phyloP scores from a whole-genome alignment of 2,888 invertebrate genomes.

The Lymantria dispar region DNA sequence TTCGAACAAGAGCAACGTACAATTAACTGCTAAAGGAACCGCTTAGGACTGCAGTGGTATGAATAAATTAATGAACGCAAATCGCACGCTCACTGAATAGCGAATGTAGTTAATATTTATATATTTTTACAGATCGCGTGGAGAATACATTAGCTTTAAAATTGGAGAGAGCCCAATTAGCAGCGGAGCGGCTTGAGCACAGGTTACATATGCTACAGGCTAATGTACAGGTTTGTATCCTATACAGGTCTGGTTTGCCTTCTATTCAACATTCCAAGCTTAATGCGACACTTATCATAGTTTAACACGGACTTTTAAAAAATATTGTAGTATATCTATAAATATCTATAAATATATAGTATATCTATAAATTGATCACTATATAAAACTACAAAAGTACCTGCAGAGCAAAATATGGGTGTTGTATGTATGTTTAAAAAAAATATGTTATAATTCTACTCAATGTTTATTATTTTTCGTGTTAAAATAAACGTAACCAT shows the following conservation, averaged over 20 bases:
- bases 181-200: conserved; percentile 74
- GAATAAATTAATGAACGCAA: conserved; percentile 47
- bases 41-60: conserved; percentile 37
- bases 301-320: no score
- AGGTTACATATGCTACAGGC: conserved; percentile 73
- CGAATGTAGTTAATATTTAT: conserved; percentile 38
- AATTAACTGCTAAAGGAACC: conserved; percentile 65
- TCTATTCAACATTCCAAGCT: no score
- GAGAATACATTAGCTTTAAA: conserved; percentile 71
- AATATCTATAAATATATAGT: no score
- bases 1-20: conserved; percentile 57
- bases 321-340: no score
- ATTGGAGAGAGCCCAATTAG: conserved; percentile 74
- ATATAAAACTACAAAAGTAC: no score
- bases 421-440: no score
- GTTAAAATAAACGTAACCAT: conserved; percentile 17
- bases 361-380: conserved; percentile 14
- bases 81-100: conserved; percentile 40
- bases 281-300: no score
- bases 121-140: conserved; percentile 65
- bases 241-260: no score
- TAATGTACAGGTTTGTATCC: conserved; percentile 59
- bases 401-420: no score
- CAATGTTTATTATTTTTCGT: neutral
- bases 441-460: no score